Evolutionary conservation across 2,888 invertebrate species (phyloP), one percentile per base, ranked within the genome.

Genomic region (Thumatha senex): DNA sequence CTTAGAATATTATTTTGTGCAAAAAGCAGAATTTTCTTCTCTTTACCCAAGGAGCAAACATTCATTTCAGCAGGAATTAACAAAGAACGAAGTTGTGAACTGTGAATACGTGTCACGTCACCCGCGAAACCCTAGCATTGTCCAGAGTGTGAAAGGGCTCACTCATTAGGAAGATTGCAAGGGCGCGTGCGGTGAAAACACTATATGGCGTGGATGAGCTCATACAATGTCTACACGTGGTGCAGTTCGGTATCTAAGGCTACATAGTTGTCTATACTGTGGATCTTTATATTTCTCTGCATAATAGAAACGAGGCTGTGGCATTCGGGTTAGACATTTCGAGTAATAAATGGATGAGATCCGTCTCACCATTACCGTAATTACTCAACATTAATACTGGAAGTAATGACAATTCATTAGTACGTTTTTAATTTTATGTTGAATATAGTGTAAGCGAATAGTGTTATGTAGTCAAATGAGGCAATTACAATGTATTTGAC

Each of bases 91-190:
- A 76, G 75, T 71, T 70, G 72, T 85, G 85, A 76, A 74, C 71
- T 70, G 72, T 86, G 85, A 86, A 87, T 86, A 82, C 83, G 73
- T 80, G 86, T 80, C 83, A 87, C 83, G 80, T 86, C 86, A 87
- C 82, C 86, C 87, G 85, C 82, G 83, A 86, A 88, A 85, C 87
- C 89, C 80, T 74, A 68, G 81, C 87, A 88, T 89, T 89, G 88
- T 89, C 76, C 79, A 67, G 74, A 82, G 89, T 89, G 89, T 89
- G 88, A 89, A 90, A 89, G 89, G 88, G 88, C 80, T 84, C 87
- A 87, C 88, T 91, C 91, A 90, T 91, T 91, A 91, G 89, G 89
- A 89, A 90, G 90, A 91, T 90, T 91, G 91, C 90, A 82, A 85
- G 89, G 88, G 89, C 82, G 84, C 76, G 72, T 69, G 76, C 70